Base-by-base conservation (phyloP, 2,888 invertebrate genomes). In the Drosophila barbarae region DNA sequence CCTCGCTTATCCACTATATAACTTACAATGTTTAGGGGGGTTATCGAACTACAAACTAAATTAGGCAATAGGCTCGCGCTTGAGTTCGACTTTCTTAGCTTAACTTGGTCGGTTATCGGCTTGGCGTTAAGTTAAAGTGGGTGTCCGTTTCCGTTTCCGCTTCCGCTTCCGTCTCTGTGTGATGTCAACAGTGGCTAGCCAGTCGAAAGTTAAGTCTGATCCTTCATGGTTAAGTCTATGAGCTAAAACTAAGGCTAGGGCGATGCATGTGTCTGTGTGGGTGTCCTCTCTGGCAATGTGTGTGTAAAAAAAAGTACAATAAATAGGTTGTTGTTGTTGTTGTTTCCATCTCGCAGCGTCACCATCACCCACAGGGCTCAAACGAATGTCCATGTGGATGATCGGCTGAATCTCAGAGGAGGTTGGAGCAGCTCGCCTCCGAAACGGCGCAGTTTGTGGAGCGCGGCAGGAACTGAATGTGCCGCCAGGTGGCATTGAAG, bases 401-500 rank as follows among this genome's bases (percentile, higher is more conserved):
- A 34, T 9, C 34, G 18, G 35, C 15, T 30, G 41, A 38, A 34
- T 59, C 57, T 83, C 84, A 88, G 61, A 88, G 85, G 56, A 88
- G 77, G 66, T 88, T 87, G 70, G 86, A 83, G 75, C 88, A 88
- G 52, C 73, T 83, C 15, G 75, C 72, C 46, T 84, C 80, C 6
- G 85, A 75, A 21, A 85, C 83, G 46, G 85, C 83, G 60, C 88
- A 89, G 53, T 87, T 83, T 26, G 85, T 82, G 10, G 89, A 87
- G 32, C 84, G 82, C 15, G 88, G 86, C 72, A 89, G 70, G 57
- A 88, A 88, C 66, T 88, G 88, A 70, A 88, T 87, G 53, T 89
- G 88, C 64, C 86, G 87, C 88, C 88, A 89, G 12, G 88, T 86
- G 52, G 88, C 87, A 64, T 88, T 88, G 51, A 89, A 89, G 50